Conservation (phyloP, 2,113 vertebrate genomes). For the Talpa occidentalis region DNA sequence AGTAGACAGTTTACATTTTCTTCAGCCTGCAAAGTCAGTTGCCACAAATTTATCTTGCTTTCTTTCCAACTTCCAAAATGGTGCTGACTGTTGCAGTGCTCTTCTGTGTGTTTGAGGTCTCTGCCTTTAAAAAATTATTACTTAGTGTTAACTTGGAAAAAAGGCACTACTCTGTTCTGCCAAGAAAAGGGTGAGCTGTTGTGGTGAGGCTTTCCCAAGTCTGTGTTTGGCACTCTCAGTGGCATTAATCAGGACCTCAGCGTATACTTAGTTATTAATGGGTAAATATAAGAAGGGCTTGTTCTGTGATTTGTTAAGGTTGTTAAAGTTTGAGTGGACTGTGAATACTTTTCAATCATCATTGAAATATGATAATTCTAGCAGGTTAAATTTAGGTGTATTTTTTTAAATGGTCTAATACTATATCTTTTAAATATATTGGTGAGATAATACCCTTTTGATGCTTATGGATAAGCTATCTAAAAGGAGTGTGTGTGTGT, state of each 20-base stretch:
- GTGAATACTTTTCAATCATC: not conserved
- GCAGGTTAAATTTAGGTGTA: not conserved
- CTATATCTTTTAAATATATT: not conserved
- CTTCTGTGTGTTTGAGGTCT: not conserved
- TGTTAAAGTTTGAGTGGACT: not conserved
- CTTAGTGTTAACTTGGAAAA: not conserved
- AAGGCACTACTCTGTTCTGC: not conserved
- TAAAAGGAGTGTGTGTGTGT: not conserved
- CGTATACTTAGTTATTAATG: not conserved
- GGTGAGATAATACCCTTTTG: not conserved
- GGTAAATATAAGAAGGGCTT: not conserved
- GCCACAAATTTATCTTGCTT: not conserved
- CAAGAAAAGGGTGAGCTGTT: not conserved
- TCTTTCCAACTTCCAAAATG: not conserved
- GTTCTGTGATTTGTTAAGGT: not conserved
- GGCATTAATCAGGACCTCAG: not conserved
- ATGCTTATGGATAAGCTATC: not conserved
- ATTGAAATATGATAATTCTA: not conserved
- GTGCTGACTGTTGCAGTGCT: not conserved
- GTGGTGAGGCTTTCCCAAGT: not conserved
- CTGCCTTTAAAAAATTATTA: not conserved
- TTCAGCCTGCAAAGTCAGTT: not conserved
- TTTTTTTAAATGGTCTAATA: not conserved
- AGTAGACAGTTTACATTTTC: not conserved
- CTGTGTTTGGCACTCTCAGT: not conserved